Evolutionary conservation across 1,140 invertebrate species (phyloP).

Genomic region (Popillia japonica): DNA sequence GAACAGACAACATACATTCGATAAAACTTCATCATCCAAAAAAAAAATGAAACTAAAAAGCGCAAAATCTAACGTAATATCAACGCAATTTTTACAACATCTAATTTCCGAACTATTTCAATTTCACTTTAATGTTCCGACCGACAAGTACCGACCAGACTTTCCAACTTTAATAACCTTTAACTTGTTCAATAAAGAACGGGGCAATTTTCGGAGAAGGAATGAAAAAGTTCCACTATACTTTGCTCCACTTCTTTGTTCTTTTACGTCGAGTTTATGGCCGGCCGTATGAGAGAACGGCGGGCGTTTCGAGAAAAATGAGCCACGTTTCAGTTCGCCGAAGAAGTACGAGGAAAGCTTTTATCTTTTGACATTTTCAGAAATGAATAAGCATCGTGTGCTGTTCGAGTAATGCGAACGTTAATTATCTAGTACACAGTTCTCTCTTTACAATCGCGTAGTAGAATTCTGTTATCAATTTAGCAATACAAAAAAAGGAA

Average conservation of each 20-base stretch:
- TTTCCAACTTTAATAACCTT: conserved; percentile 32
- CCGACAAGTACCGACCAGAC: conserved; percentile 8
- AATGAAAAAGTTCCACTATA: conserved; percentile 32
- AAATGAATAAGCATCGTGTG: not conserved
- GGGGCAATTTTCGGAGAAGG: not conserved
- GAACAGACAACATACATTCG: no score
- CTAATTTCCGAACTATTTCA: conserved; percentile 33
- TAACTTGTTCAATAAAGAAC: conserved; percentile 32
- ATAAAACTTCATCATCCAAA: no score
- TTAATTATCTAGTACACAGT: conserved; percentile 7
- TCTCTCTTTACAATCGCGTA: not conserved
- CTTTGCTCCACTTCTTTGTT: conserved; percentile 31
- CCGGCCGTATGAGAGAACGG: not conserved
- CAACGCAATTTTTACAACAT: conserved; percentile 25
- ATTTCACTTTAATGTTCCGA: conserved; percentile 17
- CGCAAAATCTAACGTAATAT: conserved; percentile 1
- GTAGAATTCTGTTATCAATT: no score
- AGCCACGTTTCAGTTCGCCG: conserved; percentile 15
- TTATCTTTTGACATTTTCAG: conserved; percentile 19
- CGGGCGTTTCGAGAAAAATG: conserved; percentile 19
- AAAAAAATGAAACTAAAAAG: not conserved
- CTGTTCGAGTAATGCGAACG: conserved; percentile 12
- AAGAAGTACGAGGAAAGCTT: conserved; percentile 22
- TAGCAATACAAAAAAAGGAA: no score
- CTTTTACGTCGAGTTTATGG: conserved; percentile 31